phyloP scores from a whole-genome alignment of 2,888 invertebrate species.

The Drosophila anceps region DNA sequence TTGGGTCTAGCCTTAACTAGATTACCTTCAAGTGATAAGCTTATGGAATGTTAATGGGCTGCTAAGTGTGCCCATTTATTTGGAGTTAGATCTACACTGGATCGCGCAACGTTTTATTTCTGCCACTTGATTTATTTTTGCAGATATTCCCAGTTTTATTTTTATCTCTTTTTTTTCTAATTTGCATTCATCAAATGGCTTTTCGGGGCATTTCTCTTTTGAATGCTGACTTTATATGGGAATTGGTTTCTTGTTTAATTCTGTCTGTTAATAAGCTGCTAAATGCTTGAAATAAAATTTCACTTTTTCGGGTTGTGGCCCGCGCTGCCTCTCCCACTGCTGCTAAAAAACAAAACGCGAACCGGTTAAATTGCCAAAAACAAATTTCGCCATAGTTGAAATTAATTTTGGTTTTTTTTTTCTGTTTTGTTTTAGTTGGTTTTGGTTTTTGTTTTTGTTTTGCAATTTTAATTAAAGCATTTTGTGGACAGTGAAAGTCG shows the following conservation, averaged over 20 bases:
- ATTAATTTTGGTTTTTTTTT: slow-evolving; percentile 68
- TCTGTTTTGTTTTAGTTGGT: too few relatives aligned
- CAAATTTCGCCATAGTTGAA: slow-evolving; percentile 68
- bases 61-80: slow-evolving; percentile 29
- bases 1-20: not conserved
- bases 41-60: slow-evolving; percentile 20
- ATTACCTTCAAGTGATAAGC: not conserved
- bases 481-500: slow-evolving; percentile 63
- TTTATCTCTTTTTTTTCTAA: not conserved
- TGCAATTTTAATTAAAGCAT: slow-evolving; percentile 77
- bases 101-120: slow-evolving; percentile 4
- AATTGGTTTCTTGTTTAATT: slow-evolving; percentile 48
- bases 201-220: slow-evolving; percentile 44
- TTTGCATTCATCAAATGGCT: slow-evolving; percentile 41
- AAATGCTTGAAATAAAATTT: slow-evolving; percentile 76
- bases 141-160: slow-evolving; percentile 27
- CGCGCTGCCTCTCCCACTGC: slow-evolving; percentile 22
- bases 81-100: slow-evolving; percentile 1
- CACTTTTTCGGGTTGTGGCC: slow-evolving; percentile 59
- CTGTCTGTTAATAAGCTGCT: slow-evolving; percentile 64
- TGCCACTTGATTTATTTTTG: slow-evolving; percentile 41
- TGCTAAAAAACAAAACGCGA: slow-evolving; percentile 27
- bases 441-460: slow-evolving; percentile 63
- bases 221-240: slow-evolving; percentile 38
- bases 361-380: slow-evolving; percentile 66